Evolutionary conservation across 2,113 vertebrate species (phyloP), one percentile per base, ranked within the genome.

Genomic region (Mionectes macconnelli): DNA sequence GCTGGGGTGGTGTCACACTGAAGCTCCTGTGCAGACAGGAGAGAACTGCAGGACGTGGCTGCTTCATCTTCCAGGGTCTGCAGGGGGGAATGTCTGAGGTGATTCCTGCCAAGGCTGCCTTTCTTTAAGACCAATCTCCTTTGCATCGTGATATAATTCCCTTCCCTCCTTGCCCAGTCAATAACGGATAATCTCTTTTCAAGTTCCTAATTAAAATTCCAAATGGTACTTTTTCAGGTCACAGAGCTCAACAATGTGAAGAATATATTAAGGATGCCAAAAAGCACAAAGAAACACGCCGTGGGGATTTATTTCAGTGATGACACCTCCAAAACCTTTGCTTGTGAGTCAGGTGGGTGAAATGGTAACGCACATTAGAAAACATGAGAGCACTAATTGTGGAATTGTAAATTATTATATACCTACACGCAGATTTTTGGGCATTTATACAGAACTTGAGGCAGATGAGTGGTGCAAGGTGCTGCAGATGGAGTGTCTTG

Each of bases 401-500:
- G 74, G 8, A 64, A 53, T 50, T 31, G 4, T 19, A 11, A 63
- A 8, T 5, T 30, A 7, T 22, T 11, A 14, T 66, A 83, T 86
- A 94, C 84, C 37, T 14, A 88, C 74, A 52, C 21, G 10, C 23
- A 82, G 85, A 95, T 82, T 92, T 97, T 96, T 92, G 96, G 95
- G 42, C 67, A 2, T 98, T 97, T 82, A 47, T 47, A 15, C 96
- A 99, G 98, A 99, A 27, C 97, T 98, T 3, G 98, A 99, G 94
- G 98, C 98, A 8, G 98, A 98, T 24, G 98, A 99, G 35, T 99
- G 98, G 98, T 98, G 98, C 93, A 99, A 98, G 91, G 98, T 98
- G 35, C 97, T 99, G 91, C 98, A 98, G 89, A 96, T 97, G 95
- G 98, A 98, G 80, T 99, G 98, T 39, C 96, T 99, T 70, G 98